Conservation (phyloP, 2,113 vertebrate species). For the Gavia stellata region DNA sequence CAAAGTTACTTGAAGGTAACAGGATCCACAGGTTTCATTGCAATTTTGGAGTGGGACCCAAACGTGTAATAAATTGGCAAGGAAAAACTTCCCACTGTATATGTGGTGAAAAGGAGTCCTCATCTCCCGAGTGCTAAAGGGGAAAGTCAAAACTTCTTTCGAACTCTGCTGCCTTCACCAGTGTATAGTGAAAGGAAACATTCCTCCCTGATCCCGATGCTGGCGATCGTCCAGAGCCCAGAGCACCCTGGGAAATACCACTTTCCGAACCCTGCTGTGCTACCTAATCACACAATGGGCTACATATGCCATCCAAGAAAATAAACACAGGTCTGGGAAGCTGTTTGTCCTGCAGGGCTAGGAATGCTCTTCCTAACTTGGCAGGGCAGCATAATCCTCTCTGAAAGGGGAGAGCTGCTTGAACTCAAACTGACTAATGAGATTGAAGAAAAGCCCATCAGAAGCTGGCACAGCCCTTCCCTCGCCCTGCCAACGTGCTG, state of each 20-base stretch:
- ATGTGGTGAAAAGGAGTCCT: neutral
- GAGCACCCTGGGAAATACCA: conserved; percentile 60
- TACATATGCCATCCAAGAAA: conserved; percentile 67
- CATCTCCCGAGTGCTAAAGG: neutral
- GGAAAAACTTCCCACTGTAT: neutral
- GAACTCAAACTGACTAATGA: conserved; percentile 54
- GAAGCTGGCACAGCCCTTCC: neutral
- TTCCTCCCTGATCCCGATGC: conserved; percentile 39
- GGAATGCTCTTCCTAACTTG: conserved; percentile 65
- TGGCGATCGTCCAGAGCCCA: conserved; percentile 29
- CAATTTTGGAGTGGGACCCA: neutral
- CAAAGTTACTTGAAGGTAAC: neutral
- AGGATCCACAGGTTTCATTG: neutral
- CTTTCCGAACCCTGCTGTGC: conserved; percentile 34
- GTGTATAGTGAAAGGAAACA: conserved; percentile 46
- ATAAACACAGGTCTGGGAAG: conserved; percentile 65
- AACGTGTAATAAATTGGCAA: neutral
- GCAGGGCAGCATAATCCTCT: conserved; percentile 54
- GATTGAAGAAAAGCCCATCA: conserved; percentile 45
- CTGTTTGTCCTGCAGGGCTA: conserved; percentile 65
- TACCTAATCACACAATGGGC: conserved; percentile 68
- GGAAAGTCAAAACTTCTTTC: conserved; percentile 36
- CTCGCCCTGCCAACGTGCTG: neutral
- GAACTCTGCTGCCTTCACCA: conserved; percentile 10
- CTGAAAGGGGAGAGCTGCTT: conserved; percentile 58